phyloP scores from a whole-genome alignment of 2,113 vertebrate genomes.

The Gadus chalcogrammus region DNA sequence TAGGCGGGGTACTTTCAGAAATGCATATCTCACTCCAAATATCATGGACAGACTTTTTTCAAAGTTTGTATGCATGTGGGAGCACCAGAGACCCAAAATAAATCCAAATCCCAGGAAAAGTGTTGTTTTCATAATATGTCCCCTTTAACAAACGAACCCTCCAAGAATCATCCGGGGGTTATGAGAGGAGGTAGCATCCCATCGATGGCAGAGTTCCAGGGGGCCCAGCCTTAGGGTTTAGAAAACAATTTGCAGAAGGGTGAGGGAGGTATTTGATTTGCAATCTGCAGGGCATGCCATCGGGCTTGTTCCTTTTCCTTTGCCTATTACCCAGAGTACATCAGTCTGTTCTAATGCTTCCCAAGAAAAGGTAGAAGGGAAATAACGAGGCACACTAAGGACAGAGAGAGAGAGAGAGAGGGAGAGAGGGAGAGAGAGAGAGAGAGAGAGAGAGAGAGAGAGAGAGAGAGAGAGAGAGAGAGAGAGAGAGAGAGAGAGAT shows the following conservation, averaged over 20 bases:
- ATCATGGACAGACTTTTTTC: too few relatives aligned
- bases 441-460: slow-evolving; percentile 10
- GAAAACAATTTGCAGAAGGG: slow-evolving; percentile 55
- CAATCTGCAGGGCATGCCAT: slow-evolving; percentile 52
- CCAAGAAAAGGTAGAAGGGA: slow-evolving; percentile 17
- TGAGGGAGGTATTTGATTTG: slow-evolving; percentile 59
- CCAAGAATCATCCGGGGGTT: too few relatives aligned
- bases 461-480: slow-evolving; percentile 10
- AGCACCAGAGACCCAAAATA: too few relatives aligned
- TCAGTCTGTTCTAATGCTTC: slow-evolving; percentile 46
- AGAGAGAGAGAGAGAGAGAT: slow-evolving; percentile 3
- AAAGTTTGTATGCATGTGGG: too few relatives aligned
- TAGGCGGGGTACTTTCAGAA: too few relatives aligned
- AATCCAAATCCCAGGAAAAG: too few relatives aligned
- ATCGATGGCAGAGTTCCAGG: slow-evolving; percentile 27
- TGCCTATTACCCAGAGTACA: slow-evolving; percentile 60
- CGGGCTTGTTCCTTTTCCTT: slow-evolving; percentile 42
- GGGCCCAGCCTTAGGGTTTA: slow-evolving; percentile 34
- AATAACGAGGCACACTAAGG: slow-evolving; percentile 8
- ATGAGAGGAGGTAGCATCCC: background rate
- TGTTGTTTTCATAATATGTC: too few relatives aligned
- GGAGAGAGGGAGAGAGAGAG: slow-evolving; percentile 4
- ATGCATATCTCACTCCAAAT: too few relatives aligned
- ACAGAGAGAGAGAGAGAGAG: slow-evolving; percentile 8
- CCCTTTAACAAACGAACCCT: too few relatives aligned